Base-by-base conservation (phyloP, 37 sponge, comb jelly and placozoan species). In the Cliona cf. orientalis region DNA sequence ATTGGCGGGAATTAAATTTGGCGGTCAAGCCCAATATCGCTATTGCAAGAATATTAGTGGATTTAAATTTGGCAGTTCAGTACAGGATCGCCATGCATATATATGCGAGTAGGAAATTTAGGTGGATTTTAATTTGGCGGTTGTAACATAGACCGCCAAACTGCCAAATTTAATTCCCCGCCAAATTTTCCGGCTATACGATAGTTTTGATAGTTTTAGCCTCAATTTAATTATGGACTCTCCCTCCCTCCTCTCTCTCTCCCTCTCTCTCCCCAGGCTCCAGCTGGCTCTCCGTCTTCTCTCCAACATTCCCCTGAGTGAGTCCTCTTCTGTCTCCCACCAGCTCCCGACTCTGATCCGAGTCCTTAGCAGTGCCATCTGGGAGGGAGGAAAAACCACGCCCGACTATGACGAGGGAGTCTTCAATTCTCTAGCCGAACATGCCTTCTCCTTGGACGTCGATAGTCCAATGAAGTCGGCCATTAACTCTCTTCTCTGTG, bases 401-500 rank as follows among this genome's bases (percentile, higher is more conserved):
- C 0, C 31, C 2, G 59, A 46, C 39, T 56, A 46, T 23, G 3
- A 32, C 34, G 72, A 72, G 31, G 78, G 71, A 3, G 23, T 71
- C 25, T 82, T 76, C 65, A 70, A 29, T 46, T 82, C 72, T 6
- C 46, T 92, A 58, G 75, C 46, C 1, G 85, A 91, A 28, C n/a
- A 43, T 11, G 71, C 83, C 1, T 53, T 91, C 35, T 78, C 75
- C 0, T 49, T 78, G 38, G 78, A 71, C 2, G 58, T 79, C 19
- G 56, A 36, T 31, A 35, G 38, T 34, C 66, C 69, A 1, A 64
- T 72, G 32, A 87, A 80, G 69, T 28, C 62, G 19, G 53, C 92
- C 0, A 31, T 87, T 32, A 75, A 68, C 44, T 49, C 81, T 12
- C 86, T 92, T 7, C 62, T 92, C 37, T 81, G 85, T 66, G 55